These are phyloP conservation scores for Yponomeuta malinellus DNA, from an alignment of 2,888 invertebrate species.

Conservation along the genomic window DNA sequence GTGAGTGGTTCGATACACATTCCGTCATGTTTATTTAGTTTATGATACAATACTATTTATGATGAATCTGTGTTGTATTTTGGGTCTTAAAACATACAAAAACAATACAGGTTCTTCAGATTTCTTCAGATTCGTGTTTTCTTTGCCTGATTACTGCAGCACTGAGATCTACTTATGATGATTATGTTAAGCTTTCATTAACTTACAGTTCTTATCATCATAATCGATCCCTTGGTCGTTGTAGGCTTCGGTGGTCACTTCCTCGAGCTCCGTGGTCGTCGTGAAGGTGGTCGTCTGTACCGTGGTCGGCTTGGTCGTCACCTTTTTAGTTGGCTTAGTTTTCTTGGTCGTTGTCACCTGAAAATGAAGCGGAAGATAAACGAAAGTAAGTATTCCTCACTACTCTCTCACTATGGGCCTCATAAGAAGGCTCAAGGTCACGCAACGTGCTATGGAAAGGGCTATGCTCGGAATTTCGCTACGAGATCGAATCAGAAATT, in stretches of 20 bases:
- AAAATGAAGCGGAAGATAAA: constrained; percentile 24
- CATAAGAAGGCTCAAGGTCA: no score
- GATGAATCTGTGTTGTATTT: no score
- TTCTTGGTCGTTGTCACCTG: constrained; percentile 63
- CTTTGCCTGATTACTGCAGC: background rate
- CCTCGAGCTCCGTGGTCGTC: constrained; percentile 48
- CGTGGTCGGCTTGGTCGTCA: constrained; percentile 47
- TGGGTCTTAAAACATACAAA: no score
- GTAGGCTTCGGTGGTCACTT: constrained; percentile 58
- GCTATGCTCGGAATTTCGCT: no score
- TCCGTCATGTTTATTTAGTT: no score
- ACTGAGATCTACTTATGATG: background rate
- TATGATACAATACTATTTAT: no score
- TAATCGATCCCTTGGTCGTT: constrained; percentile 50
- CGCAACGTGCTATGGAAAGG: no score
- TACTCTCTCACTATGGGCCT: no score
- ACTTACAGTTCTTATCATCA: constrained; percentile 60
- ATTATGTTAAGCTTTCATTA: background rate
- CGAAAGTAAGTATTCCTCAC: background rate
- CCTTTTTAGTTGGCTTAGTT: constrained; percentile 46
- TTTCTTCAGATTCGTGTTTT: no score
- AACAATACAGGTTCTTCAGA: no score
- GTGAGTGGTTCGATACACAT: no score
- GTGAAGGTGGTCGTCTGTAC: constrained; percentile 37
- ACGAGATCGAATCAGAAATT: no score